Evolutionary conservation across 2,888 invertebrate genomes (phyloP), one percentile per base, ranked within the genome.

Genomic region (Morpho helenor): DNA sequence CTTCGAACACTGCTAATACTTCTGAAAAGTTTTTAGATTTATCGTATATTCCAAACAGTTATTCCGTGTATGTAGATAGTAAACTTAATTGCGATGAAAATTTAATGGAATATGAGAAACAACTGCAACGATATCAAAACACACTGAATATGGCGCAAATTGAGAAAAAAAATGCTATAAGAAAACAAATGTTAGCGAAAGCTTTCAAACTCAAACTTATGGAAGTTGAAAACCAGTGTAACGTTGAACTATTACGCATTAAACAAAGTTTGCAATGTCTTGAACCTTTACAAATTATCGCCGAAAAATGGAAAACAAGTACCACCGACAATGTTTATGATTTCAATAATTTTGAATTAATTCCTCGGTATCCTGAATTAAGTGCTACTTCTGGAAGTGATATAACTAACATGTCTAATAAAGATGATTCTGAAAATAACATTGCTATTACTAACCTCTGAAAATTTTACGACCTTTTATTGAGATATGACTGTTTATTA

Each of bases 191-290:
- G 87, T 69, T 91, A 31, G 74, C 86, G n/a, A 90, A 89, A 72
- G 88, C 86, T 53, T 89, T 80, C 62, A 80, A 78, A 60, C 65
- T 90, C 7, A 91, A 88, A 65, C 74, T 89, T 48, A 67, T 89
- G 62, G 90, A 89, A 72, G 82, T 90, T 22, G 90, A 91, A 74
- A 90, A 90, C 64, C 89, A 90, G 71, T 89, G 89, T 63, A 90
- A 89, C 61, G 82, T 88, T 62, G 89, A 90, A 64, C 63, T 90
- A 45, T 73, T 89, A 49, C 76, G 87, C 22, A 83, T 89, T 16
- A 88, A 90, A 61, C 90, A 90, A 71, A 89, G 83, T 59, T 66
- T 89, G n/a, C 86, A 88, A 66, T 89, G 87, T 61, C 69, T 90
- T 57, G 84, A 87, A 62, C 89, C 90, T 1, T 70, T 90, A 53